Base-by-base conservation (phyloP, 1,140 invertebrate species). In the Centruroides sculpturatus region DNA sequence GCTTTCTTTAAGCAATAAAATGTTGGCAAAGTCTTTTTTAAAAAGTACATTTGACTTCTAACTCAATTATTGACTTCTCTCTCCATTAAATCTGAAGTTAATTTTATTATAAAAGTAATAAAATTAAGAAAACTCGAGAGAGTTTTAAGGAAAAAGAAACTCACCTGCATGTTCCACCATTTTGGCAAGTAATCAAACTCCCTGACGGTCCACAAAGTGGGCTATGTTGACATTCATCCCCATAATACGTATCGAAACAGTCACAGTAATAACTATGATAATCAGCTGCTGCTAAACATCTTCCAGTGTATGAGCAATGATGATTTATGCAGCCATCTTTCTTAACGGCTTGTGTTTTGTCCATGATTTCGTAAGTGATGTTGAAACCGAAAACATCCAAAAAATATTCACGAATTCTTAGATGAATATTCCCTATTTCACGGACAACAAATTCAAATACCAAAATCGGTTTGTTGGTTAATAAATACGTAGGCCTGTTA, bases 371-470 rank as follows among this genome's bases (percentile, higher is more conserved):
- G 71, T 92, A 93, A 5, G 89, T 93, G 64, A 93, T 84, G 72
- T 95, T 95, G 76, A 95, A 92, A 7, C 90, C 91, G 70, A 85
- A 92, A 3, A 91, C 87, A 64, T 90, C 83, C 34, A 92, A 76
- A 9, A 93, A 76, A 57, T 84, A 81, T 66, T 89, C 82, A 51
- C 89, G 73, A 0, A 88, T 87, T 3, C 91, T 76, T 50, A 93
- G 75, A 72, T 93, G 88, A 49, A 87, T 85, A 5, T 89, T 88
- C 66, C 87, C 85, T 56, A 88, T 75, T 34, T 83, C 74, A 61
- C 82, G 76, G 52, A 90, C 75, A 4, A 78, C 77, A 68, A 95
- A 82, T 53, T 86, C 83, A 35, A 93, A 79, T 23, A 89, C 86
- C 52, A 93, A 72, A 65, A 83, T 89, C 23, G 84, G 85, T 51